Conservation (phyloP, 2,797 vertebrate genomes). For the Phrynocephalus vlangalii region DNA sequence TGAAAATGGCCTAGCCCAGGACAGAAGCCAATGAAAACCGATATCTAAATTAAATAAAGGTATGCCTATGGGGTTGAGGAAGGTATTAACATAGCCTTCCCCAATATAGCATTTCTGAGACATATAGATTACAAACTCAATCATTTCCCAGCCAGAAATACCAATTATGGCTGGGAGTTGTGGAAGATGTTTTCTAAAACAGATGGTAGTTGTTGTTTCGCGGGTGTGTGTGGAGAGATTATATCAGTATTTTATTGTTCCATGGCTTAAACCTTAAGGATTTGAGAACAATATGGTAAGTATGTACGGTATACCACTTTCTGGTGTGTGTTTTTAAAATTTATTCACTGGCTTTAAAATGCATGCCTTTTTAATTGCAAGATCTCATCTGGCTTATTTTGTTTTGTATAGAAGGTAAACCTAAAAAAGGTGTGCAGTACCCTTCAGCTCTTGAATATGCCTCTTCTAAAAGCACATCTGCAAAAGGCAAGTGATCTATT, state of each 20-base stretch:
- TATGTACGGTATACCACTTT: background rate
- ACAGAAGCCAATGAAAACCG: conserved; percentile 50
- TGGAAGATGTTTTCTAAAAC: no score
- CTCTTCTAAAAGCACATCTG: conserved; percentile 81
- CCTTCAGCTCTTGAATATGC: conserved; percentile 89
- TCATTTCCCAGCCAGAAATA: background rate
- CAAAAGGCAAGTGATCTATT: conserved; percentile 80
- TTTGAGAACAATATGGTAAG: background rate
- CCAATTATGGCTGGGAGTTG: no score
- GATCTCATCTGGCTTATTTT: background rate
- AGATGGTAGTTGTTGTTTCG: no score
- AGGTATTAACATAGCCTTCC: background rate
- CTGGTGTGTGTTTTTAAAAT: background rate
- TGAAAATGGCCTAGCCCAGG: conserved; percentile 49
- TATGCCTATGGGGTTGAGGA: background rate
- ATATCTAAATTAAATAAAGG: conserved; percentile 5
- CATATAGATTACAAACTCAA: background rate
- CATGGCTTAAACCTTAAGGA: conserved; percentile 15
- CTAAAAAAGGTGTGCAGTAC: conserved; percentile 92
- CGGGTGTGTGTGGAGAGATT: no score
- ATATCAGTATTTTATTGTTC: background rate
- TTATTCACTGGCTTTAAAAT: background rate
- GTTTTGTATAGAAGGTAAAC: conserved; percentile 87
- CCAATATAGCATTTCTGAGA: background rate
- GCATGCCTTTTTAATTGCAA: background rate